Conservation (phyloP, 2,888 invertebrate species). For the Listrodromus nycthemerus region DNA sequence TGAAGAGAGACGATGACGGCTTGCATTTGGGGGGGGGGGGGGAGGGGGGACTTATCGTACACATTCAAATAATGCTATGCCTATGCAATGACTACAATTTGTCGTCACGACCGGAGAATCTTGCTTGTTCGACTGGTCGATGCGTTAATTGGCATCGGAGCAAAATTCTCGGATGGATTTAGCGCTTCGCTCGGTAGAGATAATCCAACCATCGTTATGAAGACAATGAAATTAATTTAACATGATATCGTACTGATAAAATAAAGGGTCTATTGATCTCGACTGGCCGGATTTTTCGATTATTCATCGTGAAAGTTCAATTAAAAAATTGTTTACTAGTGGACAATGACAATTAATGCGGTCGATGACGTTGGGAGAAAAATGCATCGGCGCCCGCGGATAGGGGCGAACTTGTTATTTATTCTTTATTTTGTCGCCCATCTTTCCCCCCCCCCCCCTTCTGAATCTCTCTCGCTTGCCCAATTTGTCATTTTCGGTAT, state of each 20-base stretch:
- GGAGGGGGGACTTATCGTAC: neutral
- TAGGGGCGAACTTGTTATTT: neutral
- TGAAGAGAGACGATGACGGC: neutral
- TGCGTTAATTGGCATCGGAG: neutral
- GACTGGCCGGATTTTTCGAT: neutral
- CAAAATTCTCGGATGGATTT: too few relatives aligned
- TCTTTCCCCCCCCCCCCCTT: too few relatives aligned
- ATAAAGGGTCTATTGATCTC: neutral
- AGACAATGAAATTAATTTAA: neutral
- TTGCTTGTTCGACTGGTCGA: neutral
- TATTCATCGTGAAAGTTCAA: neutral
- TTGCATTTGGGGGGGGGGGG: too few relatives aligned
- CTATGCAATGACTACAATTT: neutral
- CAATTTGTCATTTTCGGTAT: neutral
- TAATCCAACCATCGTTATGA: neutral
- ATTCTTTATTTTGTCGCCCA: neutral
- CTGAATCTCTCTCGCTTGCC: neutral
- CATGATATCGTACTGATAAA: neutral
- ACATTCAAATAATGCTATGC: constrained; percentile 4
- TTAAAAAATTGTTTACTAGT: neutral
- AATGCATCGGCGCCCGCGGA: neutral
- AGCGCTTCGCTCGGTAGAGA: too few relatives aligned
- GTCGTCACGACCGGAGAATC: neutral
- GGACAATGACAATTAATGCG: neutral
- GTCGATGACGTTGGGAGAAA: neutral